Conservation (phyloP, 2,888 invertebrate species). For the Ectemnius continuus region DNA sequence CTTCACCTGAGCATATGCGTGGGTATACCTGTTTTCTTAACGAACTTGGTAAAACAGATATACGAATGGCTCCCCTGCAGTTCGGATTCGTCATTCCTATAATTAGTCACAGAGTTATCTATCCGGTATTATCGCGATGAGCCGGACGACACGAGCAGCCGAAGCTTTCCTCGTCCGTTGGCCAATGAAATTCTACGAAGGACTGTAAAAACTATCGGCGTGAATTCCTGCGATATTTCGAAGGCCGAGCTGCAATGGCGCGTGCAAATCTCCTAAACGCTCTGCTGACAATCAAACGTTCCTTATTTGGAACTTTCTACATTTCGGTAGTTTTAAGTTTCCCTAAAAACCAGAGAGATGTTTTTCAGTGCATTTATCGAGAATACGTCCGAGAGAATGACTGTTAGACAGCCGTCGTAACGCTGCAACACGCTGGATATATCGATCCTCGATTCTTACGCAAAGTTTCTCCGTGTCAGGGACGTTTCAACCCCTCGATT, state of each 20-base stretch:
- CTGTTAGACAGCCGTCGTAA: constrained; percentile 14
- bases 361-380: neutral
- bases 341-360: neutral
- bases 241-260: neutral
- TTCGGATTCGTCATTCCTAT: constrained; percentile 47
- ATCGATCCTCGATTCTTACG: neutral
- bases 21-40: constrained; percentile 27
- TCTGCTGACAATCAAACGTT: neutral
- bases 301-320: neutral
- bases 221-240: too few species aligned
- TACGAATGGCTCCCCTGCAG: constrained; percentile 5
- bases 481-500: constrained; percentile 18
- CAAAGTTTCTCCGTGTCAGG: constrained; percentile 17
- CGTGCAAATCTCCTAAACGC: neutral
- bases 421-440: constrained; percentile 6
- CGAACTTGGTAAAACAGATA: constrained; percentile 14
- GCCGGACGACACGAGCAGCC: constrained; percentile 34
- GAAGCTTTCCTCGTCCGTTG: constrained; percentile 13
- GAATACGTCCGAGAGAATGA: neutral
- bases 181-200: too few species aligned
- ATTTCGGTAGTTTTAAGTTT: neutral
- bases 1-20: neutral
- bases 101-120: constrained; percentile 45
- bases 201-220: too few species aligned
- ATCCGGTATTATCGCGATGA: constrained; percentile 45